Base-by-base conservation (phyloP, 2,888 invertebrate species). In the Gastracanthus pulcherrimus region DNA sequence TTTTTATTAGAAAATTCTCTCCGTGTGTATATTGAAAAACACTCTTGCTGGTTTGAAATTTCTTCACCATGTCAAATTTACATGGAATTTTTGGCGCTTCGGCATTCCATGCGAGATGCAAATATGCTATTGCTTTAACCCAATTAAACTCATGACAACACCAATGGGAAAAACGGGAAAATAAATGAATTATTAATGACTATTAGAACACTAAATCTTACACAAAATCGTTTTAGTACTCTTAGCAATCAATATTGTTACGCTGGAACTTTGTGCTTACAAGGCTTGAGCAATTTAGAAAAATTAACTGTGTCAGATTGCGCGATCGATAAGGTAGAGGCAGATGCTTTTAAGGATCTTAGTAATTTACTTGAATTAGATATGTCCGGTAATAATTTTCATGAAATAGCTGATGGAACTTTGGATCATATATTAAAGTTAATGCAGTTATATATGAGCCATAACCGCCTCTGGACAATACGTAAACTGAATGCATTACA, bases 311-410 rank as follows among this genome's bases (percentile, higher is more conserved):
- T 81, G 19, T 31, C 80, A 4, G 11, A 23, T 34, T 83, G 82
- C 60, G 1, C 38, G 4, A 70, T 83, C 26, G 36, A 29, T 7
- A 31, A 55, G 3, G 70, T 85, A 9, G 78, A 80, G n/a, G 9
- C 6, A 7, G 66, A 79, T 51, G 80, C 85, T 2, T 85, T 85
- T 29, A 71, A 67, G 19, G 34, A 66, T 36, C 29, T 38, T 9
- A 41, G 26, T 23, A 83, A 82, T 45, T 70, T 85, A 6, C 9
- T 41, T 5, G 9, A 13, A 6, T 74, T 85, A 26, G 80, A 84
- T 67, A 45, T 85, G 0, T 83, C 85, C 1, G 29, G 41, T 9
- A 85, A 85, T 74, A 1, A 71, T 1, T 41, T 85, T 6, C 34
- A 26, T 9, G 19, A 60, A 13, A 66, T 85, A 23, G 38, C 62